These are phyloP conservation scores for Gobius niger DNA, from an alignment of 2,113 vertebrate species.

Conservation along the genomic window DNA sequence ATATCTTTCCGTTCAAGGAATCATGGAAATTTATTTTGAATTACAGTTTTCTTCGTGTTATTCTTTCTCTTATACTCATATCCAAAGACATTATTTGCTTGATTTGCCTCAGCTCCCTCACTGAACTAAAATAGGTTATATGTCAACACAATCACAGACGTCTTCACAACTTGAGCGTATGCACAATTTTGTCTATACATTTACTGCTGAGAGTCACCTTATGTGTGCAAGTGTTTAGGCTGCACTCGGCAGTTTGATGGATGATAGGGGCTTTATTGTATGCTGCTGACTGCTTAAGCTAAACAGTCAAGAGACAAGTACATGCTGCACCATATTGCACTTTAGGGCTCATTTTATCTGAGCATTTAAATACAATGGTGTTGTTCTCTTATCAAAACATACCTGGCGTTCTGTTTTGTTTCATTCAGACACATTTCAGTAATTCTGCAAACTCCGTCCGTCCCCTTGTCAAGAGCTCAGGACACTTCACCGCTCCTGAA, in stretches of 20 bases:
- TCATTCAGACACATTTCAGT: too few species aligned
- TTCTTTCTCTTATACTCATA: not conserved
- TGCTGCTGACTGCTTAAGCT: not conserved
- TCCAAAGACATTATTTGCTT: not conserved
- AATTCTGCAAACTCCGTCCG: too few species aligned
- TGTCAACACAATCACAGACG: not conserved
- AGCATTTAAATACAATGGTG: too few species aligned
- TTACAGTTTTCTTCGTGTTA: not conserved
- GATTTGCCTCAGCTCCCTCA: not conserved
- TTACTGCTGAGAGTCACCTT: not conserved
- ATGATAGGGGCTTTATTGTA: not conserved
- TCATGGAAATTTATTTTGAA: not conserved
- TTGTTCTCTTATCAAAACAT: too few species aligned
- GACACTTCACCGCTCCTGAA: too few species aligned
- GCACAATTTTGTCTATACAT: not conserved
- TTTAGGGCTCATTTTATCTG: not conserved
- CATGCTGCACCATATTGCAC: not conserved
- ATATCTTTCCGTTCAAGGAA: slow-evolving; percentile 16
- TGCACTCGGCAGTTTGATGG: slow-evolving; percentile 6
- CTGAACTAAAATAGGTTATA: not conserved
- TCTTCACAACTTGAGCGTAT: not conserved
- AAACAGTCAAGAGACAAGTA: not conserved
- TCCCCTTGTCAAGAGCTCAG: too few species aligned
- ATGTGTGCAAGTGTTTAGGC: not conserved
- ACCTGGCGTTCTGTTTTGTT: too few species aligned